phyloP scores from a whole-genome alignment of 2,888 invertebrate genomes.

The Cloeon dipterum region DNA sequence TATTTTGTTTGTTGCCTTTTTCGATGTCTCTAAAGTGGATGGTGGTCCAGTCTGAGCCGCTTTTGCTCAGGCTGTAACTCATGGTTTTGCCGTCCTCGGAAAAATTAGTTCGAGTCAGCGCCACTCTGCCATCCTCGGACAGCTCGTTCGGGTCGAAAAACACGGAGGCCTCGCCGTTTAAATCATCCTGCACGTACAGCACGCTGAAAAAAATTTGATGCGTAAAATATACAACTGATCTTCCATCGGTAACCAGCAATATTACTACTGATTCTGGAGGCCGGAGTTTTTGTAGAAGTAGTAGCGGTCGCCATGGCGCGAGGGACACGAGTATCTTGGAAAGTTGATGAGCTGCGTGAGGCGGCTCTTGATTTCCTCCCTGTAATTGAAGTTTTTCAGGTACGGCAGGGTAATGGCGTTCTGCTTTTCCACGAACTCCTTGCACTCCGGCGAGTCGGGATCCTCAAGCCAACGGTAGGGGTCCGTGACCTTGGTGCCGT shows the following conservation, averaged over 20 bases:
- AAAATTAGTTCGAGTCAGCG: constrained; percentile 50
- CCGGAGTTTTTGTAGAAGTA: constrained; percentile 87
- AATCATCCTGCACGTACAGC: constrained; percentile 60
- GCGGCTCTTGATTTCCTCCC: constrained; percentile 47
- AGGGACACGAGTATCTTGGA: constrained; percentile 82
- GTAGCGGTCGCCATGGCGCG: constrained; percentile 58
- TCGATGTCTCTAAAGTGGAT: constrained; percentile 59
- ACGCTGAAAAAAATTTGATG: constrained; percentile 49
- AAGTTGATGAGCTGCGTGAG: constrained; percentile 87
- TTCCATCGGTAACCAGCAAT: background rate
- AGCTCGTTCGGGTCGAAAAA: constrained; percentile 90
- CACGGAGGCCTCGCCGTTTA: constrained; percentile 51
- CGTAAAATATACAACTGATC: no score
- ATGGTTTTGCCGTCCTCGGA: constrained; percentile 75
- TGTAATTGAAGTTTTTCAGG: constrained; percentile 48
- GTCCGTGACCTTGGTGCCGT: constrained; percentile 35
- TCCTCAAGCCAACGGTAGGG: constrained; percentile 95
- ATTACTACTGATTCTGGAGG: constrained; percentile 82
- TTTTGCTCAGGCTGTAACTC: constrained; percentile 78
- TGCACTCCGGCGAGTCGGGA: constrained; percentile 78
- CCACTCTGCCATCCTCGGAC: constrained; percentile 76
- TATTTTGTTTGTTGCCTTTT: constrained; percentile 37
- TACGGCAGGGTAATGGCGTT: constrained; percentile 74
- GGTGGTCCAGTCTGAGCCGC: constrained; percentile 92
- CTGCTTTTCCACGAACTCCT: constrained; percentile 70